A percentile compares a stretch with the other conserved stretches of the same genome.
Evolutionary conservation across 2,113 vertebrate genomes (phyloP).

Genomic region (Sorex araneus): DNA sequence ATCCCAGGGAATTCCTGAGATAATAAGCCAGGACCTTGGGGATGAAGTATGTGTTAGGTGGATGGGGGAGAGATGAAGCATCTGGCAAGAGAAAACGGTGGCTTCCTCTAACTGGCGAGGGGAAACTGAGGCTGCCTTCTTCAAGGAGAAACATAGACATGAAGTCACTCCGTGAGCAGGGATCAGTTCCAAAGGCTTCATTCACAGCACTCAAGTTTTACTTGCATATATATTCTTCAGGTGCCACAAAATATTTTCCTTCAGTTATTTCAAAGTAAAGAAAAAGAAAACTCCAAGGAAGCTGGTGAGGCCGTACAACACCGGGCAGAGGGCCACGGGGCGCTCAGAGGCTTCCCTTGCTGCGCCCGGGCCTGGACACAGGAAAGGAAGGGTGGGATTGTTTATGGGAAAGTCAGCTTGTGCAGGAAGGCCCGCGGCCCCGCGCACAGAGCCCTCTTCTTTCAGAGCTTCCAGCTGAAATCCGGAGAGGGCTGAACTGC

Average conservation of each 20-base stretch:
- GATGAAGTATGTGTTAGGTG: no score
- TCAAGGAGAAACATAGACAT: neutral
- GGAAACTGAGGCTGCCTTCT: no score
- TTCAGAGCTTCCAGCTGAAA: neutral
- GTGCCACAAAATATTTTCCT: neutral
- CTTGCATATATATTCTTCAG: slow-evolving; percentile 6
- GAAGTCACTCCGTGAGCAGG: neutral
- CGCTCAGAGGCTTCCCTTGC: accelerated
- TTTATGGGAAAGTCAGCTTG: neutral
- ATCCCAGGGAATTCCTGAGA: no score
- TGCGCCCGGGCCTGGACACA: neutral
- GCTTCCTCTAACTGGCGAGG: no score
- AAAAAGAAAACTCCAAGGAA: no score
- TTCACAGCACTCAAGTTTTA: slow-evolving; percentile 32
- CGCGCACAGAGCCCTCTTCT: neutral
- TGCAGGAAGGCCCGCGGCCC: accelerated
- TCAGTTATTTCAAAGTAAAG: slow-evolving; percentile 32
- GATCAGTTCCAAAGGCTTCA: neutral
- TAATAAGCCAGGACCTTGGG: no score
- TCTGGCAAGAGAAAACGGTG: no score
- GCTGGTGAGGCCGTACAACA: no score
- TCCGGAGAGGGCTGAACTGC: neutral
- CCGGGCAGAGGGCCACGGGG: accelerated
- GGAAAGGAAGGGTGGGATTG: neutral
- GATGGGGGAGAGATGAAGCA: no score